These are phyloP conservation scores for Eilema depressum DNA, from an alignment of 2,888 invertebrate genomes.

Conservation along the genomic window DNA sequence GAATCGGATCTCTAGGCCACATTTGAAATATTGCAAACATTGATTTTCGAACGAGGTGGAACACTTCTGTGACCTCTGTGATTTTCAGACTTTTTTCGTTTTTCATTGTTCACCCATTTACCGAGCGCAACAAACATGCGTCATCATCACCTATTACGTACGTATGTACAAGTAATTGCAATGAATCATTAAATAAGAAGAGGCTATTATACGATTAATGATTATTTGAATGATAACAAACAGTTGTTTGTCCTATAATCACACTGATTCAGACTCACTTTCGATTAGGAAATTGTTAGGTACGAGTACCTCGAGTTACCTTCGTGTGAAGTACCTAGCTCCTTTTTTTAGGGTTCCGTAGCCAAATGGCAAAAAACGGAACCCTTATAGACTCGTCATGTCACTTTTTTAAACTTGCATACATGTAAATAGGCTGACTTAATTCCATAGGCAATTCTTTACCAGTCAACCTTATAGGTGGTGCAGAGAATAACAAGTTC, in stretches of 20 bases:
- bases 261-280: background rate
- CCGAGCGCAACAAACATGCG: background rate
- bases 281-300: background rate
- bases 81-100: background rate
- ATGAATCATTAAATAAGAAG: background rate
- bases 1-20: too few relatives aligned
- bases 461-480: too few relatives aligned
- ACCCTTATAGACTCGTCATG: too few relatives aligned
- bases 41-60: background rate
- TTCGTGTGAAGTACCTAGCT: too few relatives aligned
- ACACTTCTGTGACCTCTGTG: background rate
- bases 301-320: too few relatives aligned
- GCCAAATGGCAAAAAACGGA: too few relatives aligned
- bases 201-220: conserved; percentile 2
- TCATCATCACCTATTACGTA: background rate
- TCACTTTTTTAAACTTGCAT: too few relatives aligned
- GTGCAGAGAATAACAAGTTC: too few relatives aligned
- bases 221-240: background rate
- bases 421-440: too few relatives aligned
- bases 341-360: too few relatives aligned
- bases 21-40: too few relatives aligned
- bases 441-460: too few relatives aligned
- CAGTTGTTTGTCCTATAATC: background rate
- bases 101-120: conserved; percentile 6
- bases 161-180: background rate